phyloP scores from a whole-genome alignment of 2,797 vertebrate species.

The Alauda arvensis region DNA sequence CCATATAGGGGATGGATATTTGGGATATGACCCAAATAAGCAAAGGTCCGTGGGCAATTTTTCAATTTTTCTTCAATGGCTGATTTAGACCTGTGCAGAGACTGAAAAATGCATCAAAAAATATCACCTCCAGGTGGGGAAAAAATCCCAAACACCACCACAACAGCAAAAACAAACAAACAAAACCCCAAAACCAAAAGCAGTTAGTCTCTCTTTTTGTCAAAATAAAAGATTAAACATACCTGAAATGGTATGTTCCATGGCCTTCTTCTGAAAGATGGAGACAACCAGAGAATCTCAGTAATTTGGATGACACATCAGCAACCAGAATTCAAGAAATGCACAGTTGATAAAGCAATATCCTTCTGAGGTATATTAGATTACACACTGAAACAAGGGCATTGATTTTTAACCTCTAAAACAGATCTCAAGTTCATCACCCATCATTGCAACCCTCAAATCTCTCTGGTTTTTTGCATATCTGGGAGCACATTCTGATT shows the following conservation, averaged over 20 bases:
- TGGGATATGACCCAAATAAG: slow-evolving; percentile 1
- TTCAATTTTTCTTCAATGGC: neutral
- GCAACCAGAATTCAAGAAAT: slow-evolving; percentile 5
- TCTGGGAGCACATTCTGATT: neutral
- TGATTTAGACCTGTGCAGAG: neutral
- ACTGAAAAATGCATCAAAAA: neutral
- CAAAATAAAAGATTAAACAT: neutral
- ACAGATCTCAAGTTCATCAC: neutral
- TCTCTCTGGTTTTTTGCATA: neutral
- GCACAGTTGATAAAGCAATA: neutral
- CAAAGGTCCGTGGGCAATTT: neutral
- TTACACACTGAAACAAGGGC: neutral
- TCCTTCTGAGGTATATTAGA: neutral
- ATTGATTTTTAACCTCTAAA: neutral
- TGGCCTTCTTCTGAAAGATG: neutral
- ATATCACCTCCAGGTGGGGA: neutral
- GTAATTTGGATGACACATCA: neutral
- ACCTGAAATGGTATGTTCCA: slow-evolving; percentile 7
- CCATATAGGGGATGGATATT: neutral
- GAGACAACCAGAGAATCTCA: neutral
- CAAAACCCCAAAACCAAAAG: neutral
- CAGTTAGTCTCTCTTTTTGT: neutral
- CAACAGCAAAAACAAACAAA: neutral
- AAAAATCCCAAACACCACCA: neutral
- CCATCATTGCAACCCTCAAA: neutral